These are phyloP conservation scores for Sitodiplosis mosellana DNA, from an alignment of 1,140 invertebrate genomes.

Conservation along the genomic window DNA sequence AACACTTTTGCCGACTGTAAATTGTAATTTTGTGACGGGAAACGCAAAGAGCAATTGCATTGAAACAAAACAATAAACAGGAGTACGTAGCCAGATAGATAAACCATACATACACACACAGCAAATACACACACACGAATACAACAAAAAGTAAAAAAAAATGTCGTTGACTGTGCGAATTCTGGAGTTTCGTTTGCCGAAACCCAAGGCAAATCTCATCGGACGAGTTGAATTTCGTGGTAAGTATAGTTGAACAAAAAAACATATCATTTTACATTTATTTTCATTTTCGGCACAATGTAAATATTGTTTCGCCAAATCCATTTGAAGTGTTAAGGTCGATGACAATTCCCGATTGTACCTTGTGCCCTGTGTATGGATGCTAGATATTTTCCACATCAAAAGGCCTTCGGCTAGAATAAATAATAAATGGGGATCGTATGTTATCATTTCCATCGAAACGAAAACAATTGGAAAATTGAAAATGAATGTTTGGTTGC, in stretches of 20 bases:
- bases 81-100: too few relatives aligned
- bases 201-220: constrained; percentile 40
- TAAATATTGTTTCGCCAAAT: constrained; percentile 1
- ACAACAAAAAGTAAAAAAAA: not conserved
- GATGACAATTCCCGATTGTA: not conserved
- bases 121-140: too few relatives aligned
- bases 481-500: too few relatives aligned
- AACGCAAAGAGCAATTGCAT: too few relatives aligned
- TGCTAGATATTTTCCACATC: too few relatives aligned
- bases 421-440: too few relatives aligned
- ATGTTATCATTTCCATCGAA: too few relatives aligned
- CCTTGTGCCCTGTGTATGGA: not conserved
- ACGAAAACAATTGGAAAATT: too few relatives aligned
- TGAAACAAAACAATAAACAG: too few relatives aligned
- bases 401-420: not conserved
- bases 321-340: not conserved
- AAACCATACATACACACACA: too few relatives aligned
- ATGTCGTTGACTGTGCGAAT: constrained; percentile 43
- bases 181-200: constrained; percentile 41
- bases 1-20: too few relatives aligned
- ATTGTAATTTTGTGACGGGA: too few relatives aligned
- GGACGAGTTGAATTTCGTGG: constrained; percentile 44
- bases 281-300: not conserved
- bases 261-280: constrained; percentile 1
- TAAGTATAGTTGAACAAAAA: constrained; percentile 24